Evolutionary conservation across 2,888 invertebrate species (phyloP), one percentile per base, ranked within the genome.

Genomic region (Mamestra brassicae): DNA sequence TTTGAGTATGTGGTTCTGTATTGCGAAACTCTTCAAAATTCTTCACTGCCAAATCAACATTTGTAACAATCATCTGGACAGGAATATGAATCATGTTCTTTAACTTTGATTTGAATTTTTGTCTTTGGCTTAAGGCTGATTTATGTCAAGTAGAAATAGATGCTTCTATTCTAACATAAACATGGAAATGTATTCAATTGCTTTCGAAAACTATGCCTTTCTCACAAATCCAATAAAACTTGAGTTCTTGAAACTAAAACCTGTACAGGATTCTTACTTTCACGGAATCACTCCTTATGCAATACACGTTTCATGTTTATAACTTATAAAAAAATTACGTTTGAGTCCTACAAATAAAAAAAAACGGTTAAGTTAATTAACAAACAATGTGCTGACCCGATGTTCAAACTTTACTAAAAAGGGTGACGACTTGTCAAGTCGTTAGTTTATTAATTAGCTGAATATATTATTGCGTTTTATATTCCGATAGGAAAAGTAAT

Each of bases 361-460:
- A 78, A 86, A 79, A 83, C 79, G 69, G 73, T 79, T 83, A 67
- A 65, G 74, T 78, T 85, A 87, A 80, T 78, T 86, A 85, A 83
- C 70, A 82, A 80, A 81, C 85, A 87, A 83, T 84, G 71, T 70
- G 71, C 67, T 65, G 55, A 68, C 60, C 73, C 72, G 76, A 70
- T 73, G 73, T 81, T 73, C 67, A 76, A 67, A 70, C 76, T 76
- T 76, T 45, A 74, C 76, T 80, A 71, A 68, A 78, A 81, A 78
- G 78, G 75, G 70, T 78, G 76, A 76, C 74, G 69, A 76, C 57
- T 78, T 75, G 76, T 63, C 71, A 62, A 76, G n/a, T 72, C 45
- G 64, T 47, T 52, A 64, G 77, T 47, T 78, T 83, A 78, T 86
- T 81, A 84, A 82, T 82, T 85, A 86, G 72, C 52, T 80, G 76